Evolutionary conservation across 2,888 invertebrate genomes (phyloP).

Genomic region (Sabellastarte sp.): DNA sequence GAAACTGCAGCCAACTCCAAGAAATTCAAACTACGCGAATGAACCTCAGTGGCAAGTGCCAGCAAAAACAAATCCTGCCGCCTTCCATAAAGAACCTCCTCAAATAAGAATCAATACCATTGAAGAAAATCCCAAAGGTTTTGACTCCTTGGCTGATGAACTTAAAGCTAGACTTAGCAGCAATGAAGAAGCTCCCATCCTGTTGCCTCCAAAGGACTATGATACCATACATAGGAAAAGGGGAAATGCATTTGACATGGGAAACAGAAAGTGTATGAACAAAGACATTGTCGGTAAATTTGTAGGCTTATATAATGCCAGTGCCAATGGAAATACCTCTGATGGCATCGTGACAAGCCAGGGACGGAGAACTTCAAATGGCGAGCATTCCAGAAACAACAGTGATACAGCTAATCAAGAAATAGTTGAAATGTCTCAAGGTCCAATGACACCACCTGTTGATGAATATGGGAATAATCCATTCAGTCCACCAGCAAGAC

Average conservation of each 20-base stretch:
- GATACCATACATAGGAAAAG: slow-evolving; percentile 11
- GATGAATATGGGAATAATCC: too few species aligned
- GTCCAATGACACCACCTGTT: not conserved
- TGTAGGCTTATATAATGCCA: not conserved
- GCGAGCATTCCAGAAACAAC: not conserved
- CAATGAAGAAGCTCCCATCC: slow-evolving; percentile 29
- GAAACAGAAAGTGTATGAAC: slow-evolving; percentile 14
- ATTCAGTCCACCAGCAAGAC: not conserved
- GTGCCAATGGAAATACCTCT: too few species aligned
- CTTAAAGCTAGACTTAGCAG: slow-evolving; percentile 71
- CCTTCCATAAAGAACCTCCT: too few species aligned
- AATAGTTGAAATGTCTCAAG: not conserved
- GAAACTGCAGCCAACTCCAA: not conserved
- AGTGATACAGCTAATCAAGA: not conserved
- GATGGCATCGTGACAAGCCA: too few species aligned
- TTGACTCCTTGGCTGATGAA: slow-evolving; percentile 86
- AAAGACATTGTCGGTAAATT: slow-evolving; percentile 12
- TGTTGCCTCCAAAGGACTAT: slow-evolving; percentile 21
- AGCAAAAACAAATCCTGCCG: too few species aligned
- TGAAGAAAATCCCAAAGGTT: not conserved
- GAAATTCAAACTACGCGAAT: not conserved
- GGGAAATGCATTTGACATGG: slow-evolving; percentile 63
- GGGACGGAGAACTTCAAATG: not conserved
- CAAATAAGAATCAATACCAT: too few species aligned
- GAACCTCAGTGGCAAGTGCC: too few species aligned